A percentile compares a stretch with the other conserved stretches of the same genome.
Conservation (phyloP, 1,140 invertebrate species). For the Drosophila subobscura region DNA sequence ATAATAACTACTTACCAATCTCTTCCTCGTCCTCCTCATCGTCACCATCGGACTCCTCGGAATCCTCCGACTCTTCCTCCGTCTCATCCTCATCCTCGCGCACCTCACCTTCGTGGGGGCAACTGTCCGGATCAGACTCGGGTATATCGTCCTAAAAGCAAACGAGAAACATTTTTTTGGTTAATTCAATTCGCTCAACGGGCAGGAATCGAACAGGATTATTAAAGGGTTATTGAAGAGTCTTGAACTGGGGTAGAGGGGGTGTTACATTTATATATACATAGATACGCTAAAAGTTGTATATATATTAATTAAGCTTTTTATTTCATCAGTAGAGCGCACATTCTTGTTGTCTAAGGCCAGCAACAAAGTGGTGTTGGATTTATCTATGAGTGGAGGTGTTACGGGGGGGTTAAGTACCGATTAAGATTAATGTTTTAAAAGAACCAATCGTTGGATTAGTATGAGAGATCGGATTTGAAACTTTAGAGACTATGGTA, state of each 20-base stretch:
- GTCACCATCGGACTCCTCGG: constrained; percentile 77
- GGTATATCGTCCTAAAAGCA: constrained; percentile 73
- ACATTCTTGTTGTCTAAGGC: constrained; percentile 83
- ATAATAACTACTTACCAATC: constrained; percentile 46
- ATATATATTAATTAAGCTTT: constrained; percentile 49
- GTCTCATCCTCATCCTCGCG: constrained; percentile 70
- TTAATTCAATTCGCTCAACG: too few species aligned
- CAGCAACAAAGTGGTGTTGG: constrained; percentile 65
- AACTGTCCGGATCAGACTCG: constrained; percentile 79
- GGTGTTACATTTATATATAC: constrained; percentile 14
- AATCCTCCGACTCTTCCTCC: constrained; percentile 78
- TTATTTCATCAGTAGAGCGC: constrained; percentile 58
- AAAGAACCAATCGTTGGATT: constrained; percentile 22
- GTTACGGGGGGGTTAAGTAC: constrained; percentile 33
- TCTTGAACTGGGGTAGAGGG: constrained; percentile 3
- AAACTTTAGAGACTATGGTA: constrained; percentile 26
- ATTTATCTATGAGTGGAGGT: constrained; percentile 14
- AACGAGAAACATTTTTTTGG: constrained; percentile 17
- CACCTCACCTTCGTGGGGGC: constrained; percentile 69
- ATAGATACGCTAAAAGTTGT: constrained; percentile 27
- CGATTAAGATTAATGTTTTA: constrained; percentile 15
- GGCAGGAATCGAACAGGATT: too few species aligned
- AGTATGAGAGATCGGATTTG: constrained; percentile 31
- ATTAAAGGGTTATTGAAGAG: too few species aligned
- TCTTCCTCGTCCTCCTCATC: constrained; percentile 82